Evolutionary conservation across 2,888 invertebrate species (phyloP), one percentile per base, ranked within the genome.

Genomic region (Phaonia tiefii): DNA sequence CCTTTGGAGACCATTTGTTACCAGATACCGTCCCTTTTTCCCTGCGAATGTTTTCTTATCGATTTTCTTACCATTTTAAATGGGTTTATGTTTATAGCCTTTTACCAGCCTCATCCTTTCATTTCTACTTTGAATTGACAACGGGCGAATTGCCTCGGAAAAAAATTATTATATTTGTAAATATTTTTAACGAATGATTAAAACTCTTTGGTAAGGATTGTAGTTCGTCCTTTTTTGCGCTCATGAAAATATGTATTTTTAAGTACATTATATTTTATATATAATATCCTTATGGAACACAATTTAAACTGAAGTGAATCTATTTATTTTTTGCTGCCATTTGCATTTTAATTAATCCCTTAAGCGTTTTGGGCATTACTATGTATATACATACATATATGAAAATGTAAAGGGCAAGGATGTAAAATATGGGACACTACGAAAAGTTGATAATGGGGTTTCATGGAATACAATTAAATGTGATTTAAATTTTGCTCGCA

Each of bases 1-100:
- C 75, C 75, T 80, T 75, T 11, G 54, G 80, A 75, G 72, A 75
- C 63, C 46, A 72, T 80, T 80, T 75, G 44, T 26, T 17, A 15
- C 13, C 13, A n/a, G 63, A 69, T 60, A 67, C 71, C 13, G 1
- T 5, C 54, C 11, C 13, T 54, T 25, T 51, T 20, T 51, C 2
- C 1, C 2, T 5, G 46, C 46, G 15, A 20, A 17, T 20, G 10
- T 69, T 72, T 79, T 11, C 51, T 58, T 79, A 66, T 49, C 70
- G 51, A 25, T 31, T 60, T 65, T 15, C 31, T 37, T 56, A 51
- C 15, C n/a, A n/a, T 1, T 25, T 56, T 56, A 25, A 25, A 42
- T 44, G n/a, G 17, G 49, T 51, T 69, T 65, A 44, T 72, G 67
- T 67, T 39, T 63, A 75, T 72, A 70, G 67, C 51, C 60, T 75